Conservation (phyloP, 2,888 invertebrate genomes). For the Achlya flavicornis region DNA sequence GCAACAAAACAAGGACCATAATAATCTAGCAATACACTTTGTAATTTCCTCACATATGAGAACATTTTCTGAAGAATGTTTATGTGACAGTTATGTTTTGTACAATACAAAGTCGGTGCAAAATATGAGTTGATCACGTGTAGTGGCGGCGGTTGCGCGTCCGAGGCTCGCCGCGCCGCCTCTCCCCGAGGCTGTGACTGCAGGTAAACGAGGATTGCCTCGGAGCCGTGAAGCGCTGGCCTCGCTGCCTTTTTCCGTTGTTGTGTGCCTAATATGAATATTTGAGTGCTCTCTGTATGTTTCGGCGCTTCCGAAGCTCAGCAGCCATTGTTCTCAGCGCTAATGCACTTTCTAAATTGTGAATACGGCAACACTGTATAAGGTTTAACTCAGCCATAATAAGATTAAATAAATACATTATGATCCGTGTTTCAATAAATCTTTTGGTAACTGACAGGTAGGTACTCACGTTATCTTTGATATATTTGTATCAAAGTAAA, state of each 20-base stretch:
- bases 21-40: too few relatives aligned
- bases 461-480: not conserved
- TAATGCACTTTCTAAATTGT: constrained; percentile 17
- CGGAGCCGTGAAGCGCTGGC: constrained; percentile 15
- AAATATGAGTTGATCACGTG: too few relatives aligned
- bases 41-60: too few relatives aligned
- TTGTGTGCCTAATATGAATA: constrained; percentile 41
- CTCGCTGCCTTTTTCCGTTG: constrained; percentile 31
- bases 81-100: too few relatives aligned
- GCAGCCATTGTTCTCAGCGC: constrained; percentile 25
- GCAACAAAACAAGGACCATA: too few relatives aligned
- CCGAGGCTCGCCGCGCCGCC: not conserved
- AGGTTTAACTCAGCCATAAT: not conserved
- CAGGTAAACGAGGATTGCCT: constrained; percentile 41
- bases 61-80: too few relatives aligned
- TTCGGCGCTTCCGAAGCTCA: constrained; percentile 22
- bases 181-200: not conserved
- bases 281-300: constrained; percentile 31
- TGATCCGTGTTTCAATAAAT: not conserved
- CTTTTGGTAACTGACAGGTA: not conserved
- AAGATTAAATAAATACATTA: not conserved
- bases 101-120: too few relatives aligned
- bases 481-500: not conserved
- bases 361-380: not conserved
- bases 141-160: too few relatives aligned